These are phyloP conservation scores for Istiophorus platypterus DNA, from an alignment of 2,113 vertebrate genomes.

Conservation along the genomic window DNA sequence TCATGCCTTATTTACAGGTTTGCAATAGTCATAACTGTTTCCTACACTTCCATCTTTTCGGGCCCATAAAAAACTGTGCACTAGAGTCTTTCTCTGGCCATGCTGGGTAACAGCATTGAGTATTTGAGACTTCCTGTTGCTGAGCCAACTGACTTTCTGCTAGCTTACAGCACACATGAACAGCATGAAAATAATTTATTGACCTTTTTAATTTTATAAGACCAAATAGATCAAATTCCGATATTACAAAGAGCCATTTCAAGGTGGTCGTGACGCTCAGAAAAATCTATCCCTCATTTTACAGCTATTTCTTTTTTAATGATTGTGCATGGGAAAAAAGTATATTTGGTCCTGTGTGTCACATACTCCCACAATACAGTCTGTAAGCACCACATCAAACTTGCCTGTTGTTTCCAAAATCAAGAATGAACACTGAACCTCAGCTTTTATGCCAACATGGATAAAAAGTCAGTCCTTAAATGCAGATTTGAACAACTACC, in stretches of 20 bases:
- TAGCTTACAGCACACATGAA: neutral
- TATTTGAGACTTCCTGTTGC: no score
- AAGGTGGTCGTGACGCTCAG: neutral
- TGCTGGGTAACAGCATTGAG: no score
- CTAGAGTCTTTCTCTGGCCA: no score
- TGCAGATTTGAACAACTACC: neutral
- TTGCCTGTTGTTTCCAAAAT: neutral
- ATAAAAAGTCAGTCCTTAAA: neutral
- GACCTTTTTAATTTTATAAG: neutral
- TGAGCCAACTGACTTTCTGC: no score
- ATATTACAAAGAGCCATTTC: neutral
- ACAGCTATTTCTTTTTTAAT: neutral
- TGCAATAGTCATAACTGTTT: neutral
- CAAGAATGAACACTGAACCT: slow-evolving; percentile 1
- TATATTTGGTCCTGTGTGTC: neutral
- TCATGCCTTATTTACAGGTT: neutral
- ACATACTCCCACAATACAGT: neutral
- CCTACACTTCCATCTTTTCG: no score
- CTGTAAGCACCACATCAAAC: neutral
- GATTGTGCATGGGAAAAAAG: neutral
- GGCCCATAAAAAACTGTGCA: no score
- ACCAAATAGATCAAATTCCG: neutral
- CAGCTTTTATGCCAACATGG: slow-evolving; percentile 13
- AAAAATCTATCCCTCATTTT: neutral
- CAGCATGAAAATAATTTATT: neutral